Base-by-base conservation (phyloP, 2,888 invertebrate species). In the Cataglyphis rosenhaueri region DNA sequence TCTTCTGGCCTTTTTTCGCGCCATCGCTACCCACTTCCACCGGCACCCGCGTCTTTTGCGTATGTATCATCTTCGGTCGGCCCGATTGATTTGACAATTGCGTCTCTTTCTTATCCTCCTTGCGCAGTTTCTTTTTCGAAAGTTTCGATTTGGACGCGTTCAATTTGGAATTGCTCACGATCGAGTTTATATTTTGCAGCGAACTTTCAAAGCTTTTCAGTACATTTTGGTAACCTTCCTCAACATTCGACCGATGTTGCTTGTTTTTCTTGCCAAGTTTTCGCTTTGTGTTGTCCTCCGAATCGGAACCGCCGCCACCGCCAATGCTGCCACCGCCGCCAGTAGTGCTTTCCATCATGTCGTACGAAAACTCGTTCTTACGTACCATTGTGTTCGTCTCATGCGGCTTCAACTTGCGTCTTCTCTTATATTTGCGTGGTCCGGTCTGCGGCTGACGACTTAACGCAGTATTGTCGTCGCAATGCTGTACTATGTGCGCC, bases 391-490 rank as follows among this genome's bases (percentile, higher is more conserved):
- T 75, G 8, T 79, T 82, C 1, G 87, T 85, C 89, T 96, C 96
- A 87, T 96, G 96, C 0, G 96, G 96, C 92, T 97, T 97, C 25
- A 97, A 92, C 94, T 97, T 97, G 88, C 97, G 96, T 76, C 98
- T 95, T 0, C 97, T 96, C 93, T 97, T 98, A 94, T 98, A 98
- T 92, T 98, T 98, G 1, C 98, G 95, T 0, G 97, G 97, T 0
- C 96, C 97, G 64, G 96, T 96, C 96, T 97, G 97, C 0, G 97
- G 97, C 90, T 97, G 97, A 65, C 97, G 95, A 90, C 97, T 97
- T 94, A 97, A 95, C 0, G 97, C 98, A 0, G 98, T 98, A 92
- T 98, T 98, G 87, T 97, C 96, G 93, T 98, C 98, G 92, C 97
- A 97, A 92, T 98, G 98, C 91, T 97, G 97, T 66, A 98, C 98